A percentile compares a stretch with the other conserved stretches of the same genome.
phyloP scores from a whole-genome alignment of 2,888 invertebrate genomes.

The Trichacis sp. region DNA sequence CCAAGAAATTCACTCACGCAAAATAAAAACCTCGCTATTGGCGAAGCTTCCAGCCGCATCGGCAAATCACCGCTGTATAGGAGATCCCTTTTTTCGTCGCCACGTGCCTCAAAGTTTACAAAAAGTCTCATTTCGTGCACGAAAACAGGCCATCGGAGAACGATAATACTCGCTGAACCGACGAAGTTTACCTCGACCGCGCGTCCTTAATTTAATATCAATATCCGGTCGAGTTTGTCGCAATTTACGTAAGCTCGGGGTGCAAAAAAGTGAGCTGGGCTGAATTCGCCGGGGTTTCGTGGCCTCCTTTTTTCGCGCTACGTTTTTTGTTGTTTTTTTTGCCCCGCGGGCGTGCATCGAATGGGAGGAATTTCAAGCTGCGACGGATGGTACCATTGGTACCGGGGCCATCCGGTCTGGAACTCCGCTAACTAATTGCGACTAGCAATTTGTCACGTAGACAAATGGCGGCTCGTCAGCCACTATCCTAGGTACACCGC shows the following conservation, averaged over 20 bases:
- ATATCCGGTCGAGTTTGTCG: constrained; percentile 21
- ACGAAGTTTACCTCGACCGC: too few relatives aligned
- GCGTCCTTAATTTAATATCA: constrained; percentile 25
- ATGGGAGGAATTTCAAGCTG: constrained; percentile 45
- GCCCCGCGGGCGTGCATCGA: constrained; percentile 33
- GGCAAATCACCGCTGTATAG: too few relatives aligned
- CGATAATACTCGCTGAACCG: too few relatives aligned
- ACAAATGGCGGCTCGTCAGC: constrained; percentile 62
- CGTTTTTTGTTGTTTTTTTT: constrained; percentile 17
- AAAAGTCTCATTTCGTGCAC: too few relatives aligned
- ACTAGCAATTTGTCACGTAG: constrained; percentile 64
- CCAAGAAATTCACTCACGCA: too few relatives aligned
- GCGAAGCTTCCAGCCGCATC: too few relatives aligned
- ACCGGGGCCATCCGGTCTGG: constrained; percentile 54
- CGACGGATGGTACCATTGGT: constrained; percentile 40
- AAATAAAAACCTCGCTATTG: too few relatives aligned
- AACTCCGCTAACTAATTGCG: constrained; percentile 64
- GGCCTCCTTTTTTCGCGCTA: constrained; percentile 14
- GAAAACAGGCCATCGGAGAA: too few relatives aligned
- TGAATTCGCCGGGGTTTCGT: constrained; percentile 21
- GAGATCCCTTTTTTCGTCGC: too few relatives aligned
- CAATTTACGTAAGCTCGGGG: constrained; percentile 23
- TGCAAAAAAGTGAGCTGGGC: constrained; percentile 26
- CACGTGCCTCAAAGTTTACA: too few relatives aligned
- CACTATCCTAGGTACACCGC: constrained; percentile 47